phyloP scores from a whole-genome alignment of 2,113 vertebrate species.

The Podilymbus podiceps region DNA sequence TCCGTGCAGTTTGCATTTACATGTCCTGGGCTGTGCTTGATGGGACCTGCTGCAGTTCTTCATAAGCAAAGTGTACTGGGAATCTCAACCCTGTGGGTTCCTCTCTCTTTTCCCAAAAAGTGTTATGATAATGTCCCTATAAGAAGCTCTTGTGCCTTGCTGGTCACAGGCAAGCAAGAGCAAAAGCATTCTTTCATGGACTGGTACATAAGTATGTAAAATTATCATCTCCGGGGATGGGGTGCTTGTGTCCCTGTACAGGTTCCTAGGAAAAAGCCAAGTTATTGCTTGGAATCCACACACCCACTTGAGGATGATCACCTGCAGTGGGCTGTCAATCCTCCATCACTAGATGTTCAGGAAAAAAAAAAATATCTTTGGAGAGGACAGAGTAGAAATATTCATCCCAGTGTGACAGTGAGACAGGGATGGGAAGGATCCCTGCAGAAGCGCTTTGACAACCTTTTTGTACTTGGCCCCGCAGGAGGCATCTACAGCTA shows the following conservation, averaged over 20 bases:
- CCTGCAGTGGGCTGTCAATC: background rate
- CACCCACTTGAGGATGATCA: background rate
- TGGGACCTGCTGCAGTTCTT: background rate
- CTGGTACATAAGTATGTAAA: background rate
- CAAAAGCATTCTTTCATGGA: background rate
- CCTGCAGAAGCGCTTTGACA: background rate
- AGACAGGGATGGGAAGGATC: background rate
- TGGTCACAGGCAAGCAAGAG: background rate
- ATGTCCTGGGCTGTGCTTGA: background rate
- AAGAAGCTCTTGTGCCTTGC: background rate
- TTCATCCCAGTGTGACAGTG: background rate
- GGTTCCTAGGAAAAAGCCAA: background rate
- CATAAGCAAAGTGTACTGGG: background rate
- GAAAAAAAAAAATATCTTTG: background rate
- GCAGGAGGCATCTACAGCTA: background rate
- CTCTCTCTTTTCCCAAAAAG: background rate
- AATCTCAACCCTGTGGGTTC: background rate
- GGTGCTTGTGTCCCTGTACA: background rate
- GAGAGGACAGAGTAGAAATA: background rate
- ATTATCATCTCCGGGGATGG: background rate
- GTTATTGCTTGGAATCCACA: background rate
- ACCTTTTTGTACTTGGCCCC: background rate
- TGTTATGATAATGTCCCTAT: too few species aligned
- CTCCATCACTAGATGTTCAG: background rate
- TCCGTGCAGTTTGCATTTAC: background rate